A percentile compares a stretch with the other conserved stretches of the same genome.
Evolutionary conservation across 1,140 invertebrate species (phyloP).

Genomic region (Nylanderia fulva): DNA sequence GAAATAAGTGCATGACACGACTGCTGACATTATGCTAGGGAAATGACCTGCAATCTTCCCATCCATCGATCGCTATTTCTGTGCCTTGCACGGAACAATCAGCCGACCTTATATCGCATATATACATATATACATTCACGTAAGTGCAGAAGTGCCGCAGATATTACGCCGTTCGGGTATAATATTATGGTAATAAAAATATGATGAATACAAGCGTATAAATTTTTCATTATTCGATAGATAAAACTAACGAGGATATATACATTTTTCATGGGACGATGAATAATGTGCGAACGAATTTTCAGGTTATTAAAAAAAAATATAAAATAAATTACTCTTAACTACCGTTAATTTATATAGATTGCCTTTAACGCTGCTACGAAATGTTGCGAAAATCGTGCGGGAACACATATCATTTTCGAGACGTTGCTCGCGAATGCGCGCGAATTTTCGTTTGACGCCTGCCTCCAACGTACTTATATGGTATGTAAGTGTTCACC

Average conservation of each 20-base stretch:
- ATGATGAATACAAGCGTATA: background rate
- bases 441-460: slow-evolving; percentile 5
- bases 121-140: slow-evolving; percentile 4
- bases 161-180: background rate
- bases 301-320: no score
- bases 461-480: background rate
- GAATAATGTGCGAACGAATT: no score
- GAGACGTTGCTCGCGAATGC: slow-evolving; percentile 5
- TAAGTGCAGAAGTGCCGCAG: slow-evolving; percentile 5
- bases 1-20: slow-evolving; percentile 52
- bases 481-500: slow-evolving; percentile 37
- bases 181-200: slow-evolving; percentile 10
- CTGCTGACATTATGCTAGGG: slow-evolving; percentile 39
- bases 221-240: background rate
- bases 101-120: slow-evolving; percentile 11
- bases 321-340: no score
- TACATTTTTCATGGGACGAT: background rate
- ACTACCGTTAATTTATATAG: background rate
- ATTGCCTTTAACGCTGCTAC: background rate
- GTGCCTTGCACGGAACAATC: slow-evolving; percentile 58
- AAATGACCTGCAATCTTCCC: slow-evolving; percentile 51
- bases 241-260: no score
- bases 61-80: slow-evolving; percentile 55
- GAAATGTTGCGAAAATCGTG: background rate
- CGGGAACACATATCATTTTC: slow-evolving; percentile 27